These are phyloP conservation scores for Euproctis similis DNA, from an alignment of 2,888 invertebrate genomes.

Conservation along the genomic window DNA sequence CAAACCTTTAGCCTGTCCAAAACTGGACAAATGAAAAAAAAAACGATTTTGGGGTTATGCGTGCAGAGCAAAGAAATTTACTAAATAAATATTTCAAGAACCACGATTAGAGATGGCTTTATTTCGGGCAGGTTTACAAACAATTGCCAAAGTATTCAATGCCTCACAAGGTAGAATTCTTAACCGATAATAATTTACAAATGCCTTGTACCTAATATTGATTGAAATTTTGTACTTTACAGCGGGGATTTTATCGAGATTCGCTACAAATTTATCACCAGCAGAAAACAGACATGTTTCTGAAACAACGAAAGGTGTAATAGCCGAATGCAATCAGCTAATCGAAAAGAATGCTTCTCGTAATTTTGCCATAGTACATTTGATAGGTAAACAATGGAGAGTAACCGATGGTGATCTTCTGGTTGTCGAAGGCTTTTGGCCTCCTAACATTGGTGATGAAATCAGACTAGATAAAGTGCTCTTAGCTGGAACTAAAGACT, in stretches of 20 bases:
- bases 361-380: slow-evolving; percentile 87
- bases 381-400: slow-evolving; percentile 89
- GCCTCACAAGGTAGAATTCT: slow-evolving; percentile 38
- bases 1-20: too few species aligned
- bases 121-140: slow-evolving; percentile 51
- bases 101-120: slow-evolving; percentile 36
- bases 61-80: too few species aligned
- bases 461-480: slow-evolving; percentile 89
- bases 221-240: slow-evolving; percentile 9
- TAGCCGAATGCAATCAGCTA: slow-evolving; percentile 79
- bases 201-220: not conserved
- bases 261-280: slow-evolving; percentile 41
- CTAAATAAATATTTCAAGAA: not conserved
- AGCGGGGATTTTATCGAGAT: slow-evolving; percentile 58
- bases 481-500: slow-evolving; percentile 85
- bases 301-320: slow-evolving; percentile 66
- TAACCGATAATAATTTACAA: too few species aligned
- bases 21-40: too few species aligned
- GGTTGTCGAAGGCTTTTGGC: slow-evolving; percentile 88
- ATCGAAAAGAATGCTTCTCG: slow-evolving; percentile 76
- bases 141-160: slow-evolving; percentile 39
- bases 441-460: slow-evolving; percentile 86
- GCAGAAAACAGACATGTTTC: slow-evolving; percentile 31
- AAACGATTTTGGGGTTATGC: too few species aligned
- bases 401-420: slow-evolving; percentile 90